phyloP scores from a whole-genome alignment of 2,113 vertebrate species.

The Tiliqua scincoides region DNA sequence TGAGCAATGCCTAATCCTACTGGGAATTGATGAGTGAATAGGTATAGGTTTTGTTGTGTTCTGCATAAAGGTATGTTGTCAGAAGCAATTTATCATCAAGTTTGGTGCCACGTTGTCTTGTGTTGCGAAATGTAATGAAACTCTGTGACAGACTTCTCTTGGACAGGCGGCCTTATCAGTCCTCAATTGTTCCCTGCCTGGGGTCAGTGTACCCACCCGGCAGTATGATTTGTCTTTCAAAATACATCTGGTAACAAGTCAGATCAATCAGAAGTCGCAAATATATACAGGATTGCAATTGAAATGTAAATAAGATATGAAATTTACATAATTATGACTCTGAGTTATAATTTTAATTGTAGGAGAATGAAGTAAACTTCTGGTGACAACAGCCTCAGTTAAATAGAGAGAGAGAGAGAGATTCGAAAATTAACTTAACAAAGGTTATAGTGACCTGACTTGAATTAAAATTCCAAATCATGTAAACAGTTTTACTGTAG shows the following conservation, averaged over 20 bases:
- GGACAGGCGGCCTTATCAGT: background rate
- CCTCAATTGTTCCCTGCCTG: background rate
- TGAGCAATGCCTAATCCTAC: background rate
- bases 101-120: slow-evolving; percentile 31
- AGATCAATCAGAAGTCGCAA: background rate
- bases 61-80: slow-evolving; percentile 8
- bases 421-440: no score
- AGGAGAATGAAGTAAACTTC: no score
- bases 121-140: slow-evolving; percentile 26
- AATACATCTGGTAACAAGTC: background rate
- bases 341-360: no score
- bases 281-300: background rate
- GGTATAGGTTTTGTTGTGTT: slow-evolving; percentile 30
- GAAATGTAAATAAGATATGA: background rate
- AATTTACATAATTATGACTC: background rate
- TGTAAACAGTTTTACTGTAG: no score
- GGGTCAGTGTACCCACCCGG: background rate
- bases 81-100: slow-evolving; percentile 51
- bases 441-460: no score
- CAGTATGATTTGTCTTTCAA: background rate
- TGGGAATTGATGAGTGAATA: slow-evolving; percentile 15
- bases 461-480: no score
- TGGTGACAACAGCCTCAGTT: no score
- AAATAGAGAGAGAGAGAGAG: no score
- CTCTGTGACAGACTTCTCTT: background rate